Evolutionary conservation across 2,113 vertebrate genomes (phyloP).

Genomic region (Spilogale gracilis): DNA sequence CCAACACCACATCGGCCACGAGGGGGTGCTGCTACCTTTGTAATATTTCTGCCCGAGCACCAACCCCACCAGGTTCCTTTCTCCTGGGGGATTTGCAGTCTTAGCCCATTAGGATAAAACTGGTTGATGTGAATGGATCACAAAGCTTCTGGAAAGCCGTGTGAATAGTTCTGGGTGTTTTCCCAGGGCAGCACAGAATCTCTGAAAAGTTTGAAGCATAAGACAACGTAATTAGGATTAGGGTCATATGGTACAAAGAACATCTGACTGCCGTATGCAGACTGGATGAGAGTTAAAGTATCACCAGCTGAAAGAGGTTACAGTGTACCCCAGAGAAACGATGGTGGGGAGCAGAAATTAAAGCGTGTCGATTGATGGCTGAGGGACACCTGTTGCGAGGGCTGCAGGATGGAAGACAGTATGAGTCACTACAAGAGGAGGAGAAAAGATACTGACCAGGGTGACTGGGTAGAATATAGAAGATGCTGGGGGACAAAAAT

Average conservation of each 20-base stretch:
- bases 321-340: background rate
- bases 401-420: background rate
- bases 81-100: background rate
- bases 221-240: background rate
- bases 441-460: background rate
- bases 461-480: background rate
- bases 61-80: no score
- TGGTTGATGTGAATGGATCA: background rate
- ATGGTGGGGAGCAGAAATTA: background rate
- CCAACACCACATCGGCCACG: background rate
- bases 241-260: background rate
- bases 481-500: background rate
- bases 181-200: background rate
- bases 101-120: background rate
- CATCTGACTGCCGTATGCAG: background rate
- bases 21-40: slow-evolving; percentile 46
- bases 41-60: background rate
- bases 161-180: background rate
- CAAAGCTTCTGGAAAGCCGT: background rate
- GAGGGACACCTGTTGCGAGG: no score
- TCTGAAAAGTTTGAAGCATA: background rate
- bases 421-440: background rate
- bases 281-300: background rate
- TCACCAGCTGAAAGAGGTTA: background rate
- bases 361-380: background rate